phyloP scores from a whole-genome alignment of 2,113 vertebrate species.

The Apeltes quadracus region DNA sequence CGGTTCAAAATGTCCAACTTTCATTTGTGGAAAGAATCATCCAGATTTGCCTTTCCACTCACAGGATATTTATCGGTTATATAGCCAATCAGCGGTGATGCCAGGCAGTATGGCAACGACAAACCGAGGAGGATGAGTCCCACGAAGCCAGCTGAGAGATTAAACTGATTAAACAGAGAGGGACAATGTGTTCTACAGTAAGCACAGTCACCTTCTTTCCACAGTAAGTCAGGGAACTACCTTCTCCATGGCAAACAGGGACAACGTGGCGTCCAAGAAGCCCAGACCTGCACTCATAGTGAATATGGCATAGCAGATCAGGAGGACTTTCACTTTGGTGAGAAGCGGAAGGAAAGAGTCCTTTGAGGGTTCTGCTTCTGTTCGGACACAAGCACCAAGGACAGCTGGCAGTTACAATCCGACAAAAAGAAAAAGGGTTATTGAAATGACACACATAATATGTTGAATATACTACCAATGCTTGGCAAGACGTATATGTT shows the following conservation, averaged over 20 bases:
- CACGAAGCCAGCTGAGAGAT: constrained; percentile 86
- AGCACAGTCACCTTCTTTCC: background rate
- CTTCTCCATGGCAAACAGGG: constrained; percentile 87
- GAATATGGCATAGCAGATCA: constrained; percentile 85
- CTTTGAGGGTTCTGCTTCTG: constrained; percentile 82
- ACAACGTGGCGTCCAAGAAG: constrained; percentile 92
- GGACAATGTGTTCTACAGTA: fast-evolving
- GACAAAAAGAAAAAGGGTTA: background rate
- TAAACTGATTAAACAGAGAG: constrained; percentile 78
- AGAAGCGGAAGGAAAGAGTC: constrained; percentile 88
- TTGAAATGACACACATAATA: background rate
- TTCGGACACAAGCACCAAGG: constrained; percentile 16
- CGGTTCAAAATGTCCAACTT: background rate
- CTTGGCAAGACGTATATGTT: constrained; percentile 88
- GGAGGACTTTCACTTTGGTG: constrained; percentile 79
- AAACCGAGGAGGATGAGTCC: constrained; percentile 92
- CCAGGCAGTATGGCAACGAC: constrained; percentile 86
- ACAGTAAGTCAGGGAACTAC: constrained; percentile 64
- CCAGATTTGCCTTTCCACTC: constrained; percentile 61
- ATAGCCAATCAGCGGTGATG: constrained; percentile 88
- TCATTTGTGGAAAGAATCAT: fast-evolving
- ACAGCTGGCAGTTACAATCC: background rate
- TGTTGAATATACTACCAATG: constrained; percentile 79
- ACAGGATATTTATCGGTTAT: constrained; percentile 91
- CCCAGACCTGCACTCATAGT: constrained; percentile 87